Evolutionary conservation across 2,113 vertebrate species (phyloP), one percentile per base, ranked within the genome.

Genomic region (Corapipo altera): DNA sequence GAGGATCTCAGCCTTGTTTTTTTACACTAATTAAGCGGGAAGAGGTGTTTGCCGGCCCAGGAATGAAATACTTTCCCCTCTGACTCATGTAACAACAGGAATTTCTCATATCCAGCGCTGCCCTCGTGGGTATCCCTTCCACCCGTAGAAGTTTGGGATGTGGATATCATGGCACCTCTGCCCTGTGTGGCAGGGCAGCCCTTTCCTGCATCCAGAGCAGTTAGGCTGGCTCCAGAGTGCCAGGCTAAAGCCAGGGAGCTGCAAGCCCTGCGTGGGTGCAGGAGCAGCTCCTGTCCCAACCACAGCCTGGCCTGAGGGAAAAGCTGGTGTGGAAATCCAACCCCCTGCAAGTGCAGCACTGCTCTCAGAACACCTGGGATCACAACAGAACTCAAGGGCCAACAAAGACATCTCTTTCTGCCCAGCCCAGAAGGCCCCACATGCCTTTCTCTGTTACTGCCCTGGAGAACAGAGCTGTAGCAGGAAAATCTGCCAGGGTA

Each of bases 51-150:
- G 41, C 71, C 70, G 46, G 49, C 77, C 23, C 6, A 3, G 28
- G 58, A 85, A 49, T 62, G 6, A 82, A 93, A 91, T 73, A 62
- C 78, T 95, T 96, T 93, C 91, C 94, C 33, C 80, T 84, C 46
- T 91, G 85, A 91, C 66, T 93, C 87, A 82, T 15, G 54, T 15
- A 70, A 62, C 37, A 46, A 39, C 69, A 67, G 51, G 46, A 81
- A 87, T 78, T 81, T 66, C 32, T 84, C 72, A 26, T 6, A 44
- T 59, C 37, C 44, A 74, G 41, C 0, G 0, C 57, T 75, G 48
- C 49, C 57, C 78, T 37, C 27, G 57, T 27, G 57, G 43, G 80
- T 43, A 72, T n/a, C 77, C 65, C 43, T 55, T 66, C 72, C 32
- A 39, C 11, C n/a, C 43, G 32, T n/a, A 39, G 7, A 51, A 46